These are phyloP conservation scores for Neostethus bicornis DNA, from an alignment of 2,797 vertebrate species.

Conservation along the genomic window DNA sequence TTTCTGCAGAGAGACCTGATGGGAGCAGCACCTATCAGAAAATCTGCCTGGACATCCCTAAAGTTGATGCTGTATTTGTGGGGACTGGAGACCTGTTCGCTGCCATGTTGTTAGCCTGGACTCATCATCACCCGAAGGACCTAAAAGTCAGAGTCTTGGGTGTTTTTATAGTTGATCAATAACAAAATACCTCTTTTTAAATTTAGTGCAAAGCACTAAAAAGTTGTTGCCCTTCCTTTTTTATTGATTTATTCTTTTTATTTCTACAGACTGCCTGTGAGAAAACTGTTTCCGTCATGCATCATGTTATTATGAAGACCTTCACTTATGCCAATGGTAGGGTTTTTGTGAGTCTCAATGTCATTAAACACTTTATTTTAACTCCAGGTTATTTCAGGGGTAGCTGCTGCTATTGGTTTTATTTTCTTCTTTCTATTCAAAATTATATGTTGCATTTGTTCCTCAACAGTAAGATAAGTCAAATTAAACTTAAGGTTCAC, in stretches of 20 bases:
- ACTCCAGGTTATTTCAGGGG: constrained; percentile 1
- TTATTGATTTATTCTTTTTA: constrained; percentile 7
- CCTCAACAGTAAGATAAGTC: background rate
- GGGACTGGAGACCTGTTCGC: constrained; percentile 96
- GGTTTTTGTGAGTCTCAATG: constrained; percentile 20
- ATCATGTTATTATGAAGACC: constrained; percentile 95
- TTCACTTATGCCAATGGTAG: constrained; percentile 86
- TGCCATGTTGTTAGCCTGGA: constrained; percentile 96
- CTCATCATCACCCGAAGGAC: constrained; percentile 90
- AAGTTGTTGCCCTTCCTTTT: background rate
- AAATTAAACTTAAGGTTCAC: background rate
- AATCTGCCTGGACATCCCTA: constrained; percentile 91
- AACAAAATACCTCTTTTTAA: background rate
- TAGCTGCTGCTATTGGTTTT: background rate
- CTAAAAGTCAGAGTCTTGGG: constrained; percentile 83
- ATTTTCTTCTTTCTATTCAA: no score
- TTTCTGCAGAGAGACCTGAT: constrained; percentile 80
- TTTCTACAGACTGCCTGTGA: constrained; percentile 90
- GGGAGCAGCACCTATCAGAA: constrained; percentile 82
- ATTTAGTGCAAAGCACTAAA: background rate
- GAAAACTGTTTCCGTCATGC: constrained; percentile 93
- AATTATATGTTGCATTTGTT: background rate
- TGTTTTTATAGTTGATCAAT: background rate
- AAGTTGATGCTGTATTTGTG: constrained; percentile 94
- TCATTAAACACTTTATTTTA: constrained; percentile 3